Conservation (phyloP, 2,888 invertebrate species). For the Incurvaria masculella region DNA sequence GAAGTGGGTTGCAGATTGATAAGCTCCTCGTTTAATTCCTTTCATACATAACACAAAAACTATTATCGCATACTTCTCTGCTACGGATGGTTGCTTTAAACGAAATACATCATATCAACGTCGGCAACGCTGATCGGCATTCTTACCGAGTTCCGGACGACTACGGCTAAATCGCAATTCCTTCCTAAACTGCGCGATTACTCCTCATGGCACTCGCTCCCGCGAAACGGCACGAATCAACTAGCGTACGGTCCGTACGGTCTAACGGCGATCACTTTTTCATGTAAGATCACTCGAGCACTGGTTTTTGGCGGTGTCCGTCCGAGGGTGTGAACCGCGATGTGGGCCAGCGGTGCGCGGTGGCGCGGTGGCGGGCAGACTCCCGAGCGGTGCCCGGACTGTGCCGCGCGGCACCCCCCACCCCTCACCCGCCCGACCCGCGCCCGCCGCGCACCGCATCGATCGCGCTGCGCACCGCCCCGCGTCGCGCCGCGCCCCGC, state of each 20-base stretch:
- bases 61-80: no score
- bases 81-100: no score
- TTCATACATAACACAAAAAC: no score
- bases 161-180: neutral
- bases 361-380: constrained; percentile 1
- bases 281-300: neutral
- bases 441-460: constrained; percentile 26
- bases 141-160: neutral
- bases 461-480: constrained; percentile 39
- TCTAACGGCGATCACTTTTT: neutral
- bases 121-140: no score
- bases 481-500: constrained; percentile 25
- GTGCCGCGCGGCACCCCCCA: constrained; percentile 3
- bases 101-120: no score
- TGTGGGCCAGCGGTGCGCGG: neutral
- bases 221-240: neutral
- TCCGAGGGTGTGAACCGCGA: neutral
- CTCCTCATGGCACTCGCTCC: neutral
- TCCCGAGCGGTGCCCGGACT: constrained; percentile 22
- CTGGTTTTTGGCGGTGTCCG: neutral
- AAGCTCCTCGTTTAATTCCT: no score
- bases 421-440: constrained; percentile 24
- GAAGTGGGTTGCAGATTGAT: no score
- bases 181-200: neutral
- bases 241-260: neutral